Conservation (phyloP, 2,797 vertebrate species). For the Oceanodroma leucorhoa region DNA sequence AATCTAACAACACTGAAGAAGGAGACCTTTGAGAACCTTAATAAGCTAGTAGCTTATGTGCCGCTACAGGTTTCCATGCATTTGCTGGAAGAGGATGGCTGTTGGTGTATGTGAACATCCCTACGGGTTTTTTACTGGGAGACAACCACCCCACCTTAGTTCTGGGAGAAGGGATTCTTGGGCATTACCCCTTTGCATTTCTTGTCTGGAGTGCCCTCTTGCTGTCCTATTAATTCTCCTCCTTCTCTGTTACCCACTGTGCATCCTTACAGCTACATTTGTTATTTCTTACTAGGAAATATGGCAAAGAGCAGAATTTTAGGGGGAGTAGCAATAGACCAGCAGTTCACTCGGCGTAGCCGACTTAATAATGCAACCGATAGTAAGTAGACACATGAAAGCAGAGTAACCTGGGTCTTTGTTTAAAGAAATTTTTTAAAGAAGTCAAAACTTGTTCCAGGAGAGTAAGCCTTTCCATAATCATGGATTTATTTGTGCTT, state of each 20-base stretch:
- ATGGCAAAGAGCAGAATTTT: not conserved
- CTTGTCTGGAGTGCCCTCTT: not conserved
- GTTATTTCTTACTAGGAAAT: not conserved
- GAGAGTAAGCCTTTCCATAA: not conserved
- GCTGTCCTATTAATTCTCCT: not conserved
- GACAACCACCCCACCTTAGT: not conserved
- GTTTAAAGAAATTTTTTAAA: not conserved
- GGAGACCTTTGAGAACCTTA: not conserved
- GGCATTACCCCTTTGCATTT: not conserved
- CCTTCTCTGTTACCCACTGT: not conserved
- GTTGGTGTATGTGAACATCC: accelerated
- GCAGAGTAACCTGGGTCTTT: not conserved
- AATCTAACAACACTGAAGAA: not conserved
- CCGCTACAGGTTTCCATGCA: accelerated
- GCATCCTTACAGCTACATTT: not conserved
- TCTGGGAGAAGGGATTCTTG: not conserved
- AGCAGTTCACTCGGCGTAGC: not conserved
- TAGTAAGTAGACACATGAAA: not conserved
- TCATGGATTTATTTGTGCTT: not conserved
- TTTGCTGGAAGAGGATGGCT: not conserved
- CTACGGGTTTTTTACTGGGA: not conserved
- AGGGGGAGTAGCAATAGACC: not conserved
- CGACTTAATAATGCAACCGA: not conserved
- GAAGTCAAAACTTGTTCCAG: not conserved
- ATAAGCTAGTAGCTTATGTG: not conserved